These are phyloP conservation scores for Slavum lentiscoides DNA, from an alignment of 2,888 invertebrate species.

Conservation along the genomic window DNA sequence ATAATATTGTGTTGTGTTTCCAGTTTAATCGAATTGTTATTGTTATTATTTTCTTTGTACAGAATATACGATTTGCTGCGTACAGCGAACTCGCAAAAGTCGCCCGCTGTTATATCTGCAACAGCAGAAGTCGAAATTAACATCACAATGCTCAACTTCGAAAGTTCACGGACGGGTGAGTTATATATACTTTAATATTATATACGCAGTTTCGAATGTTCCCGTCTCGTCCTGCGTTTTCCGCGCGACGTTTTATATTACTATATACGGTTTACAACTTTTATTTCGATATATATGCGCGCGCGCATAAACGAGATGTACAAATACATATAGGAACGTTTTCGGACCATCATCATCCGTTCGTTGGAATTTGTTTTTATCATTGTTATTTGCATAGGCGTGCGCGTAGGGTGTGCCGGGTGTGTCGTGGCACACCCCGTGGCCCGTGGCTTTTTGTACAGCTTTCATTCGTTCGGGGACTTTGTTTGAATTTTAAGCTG, in stretches of 20 bases:
- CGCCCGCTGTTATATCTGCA: background rate
- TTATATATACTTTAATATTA: conserved; percentile 10
- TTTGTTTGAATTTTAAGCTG: too few relatives aligned
- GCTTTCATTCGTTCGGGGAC: too few relatives aligned
- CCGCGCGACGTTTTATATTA: background rate
- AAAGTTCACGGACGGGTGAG: conserved; percentile 36
- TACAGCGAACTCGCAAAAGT: background rate
- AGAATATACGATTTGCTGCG: background rate
- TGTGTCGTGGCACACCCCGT: too few relatives aligned
- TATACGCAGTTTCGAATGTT: background rate
- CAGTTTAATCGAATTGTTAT: background rate
- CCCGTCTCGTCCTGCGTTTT: background rate
- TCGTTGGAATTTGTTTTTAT: too few relatives aligned
- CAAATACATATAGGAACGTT: too few relatives aligned
- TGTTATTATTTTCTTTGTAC: conserved; percentile 25
- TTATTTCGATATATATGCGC: too few relatives aligned
- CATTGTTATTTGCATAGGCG: too few relatives aligned
- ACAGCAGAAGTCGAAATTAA: background rate
- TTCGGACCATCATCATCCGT: too few relatives aligned
- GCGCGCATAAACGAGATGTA: too few relatives aligned
- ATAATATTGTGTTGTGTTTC: background rate
- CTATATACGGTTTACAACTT: background rate
- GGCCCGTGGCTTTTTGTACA: too few relatives aligned
- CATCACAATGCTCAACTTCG: background rate
- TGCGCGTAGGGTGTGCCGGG: too few relatives aligned